These are phyloP conservation scores for Staurois parvus DNA, from an alignment of 2,797 vertebrate species.

Conservation along the genomic window DNA sequence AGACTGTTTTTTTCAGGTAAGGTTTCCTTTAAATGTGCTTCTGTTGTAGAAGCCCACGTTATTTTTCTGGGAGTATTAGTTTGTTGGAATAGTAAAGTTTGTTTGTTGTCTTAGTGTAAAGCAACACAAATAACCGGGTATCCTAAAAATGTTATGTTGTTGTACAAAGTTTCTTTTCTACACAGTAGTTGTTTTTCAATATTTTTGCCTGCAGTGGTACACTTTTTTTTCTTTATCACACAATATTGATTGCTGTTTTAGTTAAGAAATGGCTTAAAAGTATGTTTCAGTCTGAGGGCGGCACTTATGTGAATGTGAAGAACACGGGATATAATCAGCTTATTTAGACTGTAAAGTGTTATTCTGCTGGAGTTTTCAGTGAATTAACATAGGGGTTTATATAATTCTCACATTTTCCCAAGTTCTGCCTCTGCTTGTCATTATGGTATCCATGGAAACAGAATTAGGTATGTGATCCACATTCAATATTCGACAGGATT, in stretches of 20 bases:
- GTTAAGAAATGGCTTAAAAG: background rate
- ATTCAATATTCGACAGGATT: constrained; percentile 23
- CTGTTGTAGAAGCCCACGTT: too few relatives aligned
- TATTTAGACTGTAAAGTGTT: background rate
- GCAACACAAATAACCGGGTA: too few relatives aligned
- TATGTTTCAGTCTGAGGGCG: background rate
- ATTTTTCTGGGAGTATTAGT: too few relatives aligned
- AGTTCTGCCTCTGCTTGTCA: background rate
- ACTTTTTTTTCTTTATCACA: background rate
- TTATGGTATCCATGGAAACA: constrained; percentile 40
- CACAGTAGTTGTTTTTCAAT: too few relatives aligned
- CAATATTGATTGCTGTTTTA: background rate
- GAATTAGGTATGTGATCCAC: background rate
- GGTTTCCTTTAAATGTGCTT: too few relatives aligned
- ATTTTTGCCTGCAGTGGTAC: too few relatives aligned
- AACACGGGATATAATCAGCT: background rate
- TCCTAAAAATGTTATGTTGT: too few relatives aligned
- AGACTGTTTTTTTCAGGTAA: too few relatives aligned
- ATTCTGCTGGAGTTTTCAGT: background rate
- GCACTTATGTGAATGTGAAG: background rate
- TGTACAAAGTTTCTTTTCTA: too few relatives aligned
- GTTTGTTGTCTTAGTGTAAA: too few relatives aligned
- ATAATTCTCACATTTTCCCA: background rate
- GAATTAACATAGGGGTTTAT: background rate
- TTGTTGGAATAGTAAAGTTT: too few relatives aligned